Percentiles rank a stretch among this genome's conserved stretches.
Evolutionary conservation across 2,888 invertebrate species (phyloP).

Genomic region (Leistus spinibarbis): DNA sequence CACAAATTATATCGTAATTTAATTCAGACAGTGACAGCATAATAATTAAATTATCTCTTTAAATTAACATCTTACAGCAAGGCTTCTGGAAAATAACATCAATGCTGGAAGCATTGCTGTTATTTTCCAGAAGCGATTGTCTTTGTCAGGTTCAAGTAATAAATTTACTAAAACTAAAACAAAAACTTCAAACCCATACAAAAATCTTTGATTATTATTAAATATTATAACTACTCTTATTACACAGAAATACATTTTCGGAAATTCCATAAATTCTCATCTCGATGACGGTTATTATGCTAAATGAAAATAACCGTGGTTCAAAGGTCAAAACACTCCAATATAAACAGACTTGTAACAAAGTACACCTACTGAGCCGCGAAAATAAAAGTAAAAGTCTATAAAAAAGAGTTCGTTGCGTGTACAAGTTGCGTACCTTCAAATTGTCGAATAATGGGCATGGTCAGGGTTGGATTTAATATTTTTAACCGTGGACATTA

Average conservation of each 20-base stretch:
- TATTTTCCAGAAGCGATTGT: too few relatives aligned
- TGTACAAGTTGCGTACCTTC: neutral
- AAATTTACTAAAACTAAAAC: too few relatives aligned
- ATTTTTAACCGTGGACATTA: neutral
- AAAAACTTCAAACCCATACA: too few relatives aligned
- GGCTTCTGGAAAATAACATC: too few relatives aligned
- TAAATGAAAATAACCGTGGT: neutral
- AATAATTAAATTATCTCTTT: too few relatives aligned
- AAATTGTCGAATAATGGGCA: neutral
- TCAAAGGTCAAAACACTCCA: neutral
- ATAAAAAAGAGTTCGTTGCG: neutral
- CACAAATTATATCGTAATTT: too few relatives aligned
- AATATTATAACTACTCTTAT: neutral
- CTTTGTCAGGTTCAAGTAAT: too few relatives aligned
- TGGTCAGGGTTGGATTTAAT: conserved; percentile 4
- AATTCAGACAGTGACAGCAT: too few relatives aligned
- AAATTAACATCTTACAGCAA: too few relatives aligned
- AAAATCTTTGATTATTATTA: too few relatives aligned
- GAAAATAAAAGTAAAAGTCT: neutral
- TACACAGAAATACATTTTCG: neutral
- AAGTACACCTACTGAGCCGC: neutral
- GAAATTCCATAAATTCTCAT: neutral
- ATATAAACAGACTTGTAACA: neutral
- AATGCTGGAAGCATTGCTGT: too few relatives aligned
- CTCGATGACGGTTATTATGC: neutral